Percentiles rank a stretch among this genome's conserved stretches.
Conservation (phyloP, 2,797 vertebrate species). For the Thaleichthys pacificus region DNA sequence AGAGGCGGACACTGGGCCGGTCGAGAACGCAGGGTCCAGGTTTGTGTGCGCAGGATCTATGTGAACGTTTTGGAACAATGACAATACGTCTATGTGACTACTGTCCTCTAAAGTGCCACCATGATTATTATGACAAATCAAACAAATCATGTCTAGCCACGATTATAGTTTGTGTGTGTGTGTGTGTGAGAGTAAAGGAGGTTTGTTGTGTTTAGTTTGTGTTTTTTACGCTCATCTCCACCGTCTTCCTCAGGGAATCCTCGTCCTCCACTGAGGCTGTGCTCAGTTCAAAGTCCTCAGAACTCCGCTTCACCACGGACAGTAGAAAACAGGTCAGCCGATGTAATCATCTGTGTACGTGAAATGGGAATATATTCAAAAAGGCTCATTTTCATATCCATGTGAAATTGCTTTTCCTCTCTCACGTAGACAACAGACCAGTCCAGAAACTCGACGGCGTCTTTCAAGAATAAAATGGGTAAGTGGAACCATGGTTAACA, state of each 20-base stretch:
- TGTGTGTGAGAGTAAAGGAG: background rate
- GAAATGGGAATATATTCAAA: background rate
- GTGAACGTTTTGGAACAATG: background rate
- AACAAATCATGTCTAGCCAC: no score
- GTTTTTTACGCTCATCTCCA: background rate
- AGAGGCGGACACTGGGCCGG: slow-evolving; percentile 44
- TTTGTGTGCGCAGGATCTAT: slow-evolving; percentile 27
- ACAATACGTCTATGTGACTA: background rate
- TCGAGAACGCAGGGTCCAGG: slow-evolving; percentile 51
- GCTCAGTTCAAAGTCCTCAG: slow-evolving; percentile 24
- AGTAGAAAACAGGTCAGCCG: slow-evolving; percentile 57
- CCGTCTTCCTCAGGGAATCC: slow-evolving; percentile 51
- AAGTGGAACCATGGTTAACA: slow-evolving; percentile 28
- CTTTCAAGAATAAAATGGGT: slow-evolving; percentile 76
- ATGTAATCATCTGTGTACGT: slow-evolving; percentile 1
- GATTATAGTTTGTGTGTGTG: background rate
- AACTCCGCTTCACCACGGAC: slow-evolving; percentile 38
- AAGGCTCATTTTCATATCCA: background rate
- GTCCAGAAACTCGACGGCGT: slow-evolving; percentile 61
- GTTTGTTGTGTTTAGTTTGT: slow-evolving; percentile 1
- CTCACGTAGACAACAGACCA: slow-evolving; percentile 68
- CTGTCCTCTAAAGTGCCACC: background rate
- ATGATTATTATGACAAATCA: background rate
- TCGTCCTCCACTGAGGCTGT: slow-evolving; percentile 49
- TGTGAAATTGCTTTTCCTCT: slow-evolving; percentile 36